Conservation (phyloP, 92 coral and sea anemone species). For the Chrysogorgia sp. region DNA sequence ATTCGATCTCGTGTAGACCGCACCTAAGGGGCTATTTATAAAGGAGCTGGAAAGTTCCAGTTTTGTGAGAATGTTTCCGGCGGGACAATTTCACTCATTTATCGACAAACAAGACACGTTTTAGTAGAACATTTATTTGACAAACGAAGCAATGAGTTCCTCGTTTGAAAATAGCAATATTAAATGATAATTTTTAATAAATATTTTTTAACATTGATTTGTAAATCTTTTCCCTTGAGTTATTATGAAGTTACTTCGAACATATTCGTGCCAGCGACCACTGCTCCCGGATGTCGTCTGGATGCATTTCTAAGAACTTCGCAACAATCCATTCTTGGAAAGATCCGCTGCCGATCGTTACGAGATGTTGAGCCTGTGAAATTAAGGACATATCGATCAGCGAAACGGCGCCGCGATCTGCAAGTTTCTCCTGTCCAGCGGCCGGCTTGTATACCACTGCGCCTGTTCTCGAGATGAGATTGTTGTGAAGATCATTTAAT, state of each 20-base stretch:
- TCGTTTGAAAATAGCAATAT: no score
- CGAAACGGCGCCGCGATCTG: constrained; percentile 90
- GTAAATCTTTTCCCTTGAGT: not conserved
- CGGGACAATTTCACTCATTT: no score
- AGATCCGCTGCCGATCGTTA: constrained; percentile 90
- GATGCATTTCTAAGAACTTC: constrained; percentile 69
- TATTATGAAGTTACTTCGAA: constrained; percentile 1
- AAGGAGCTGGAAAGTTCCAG: no score
- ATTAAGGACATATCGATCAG: constrained; percentile 82
- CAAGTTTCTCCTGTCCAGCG: constrained; percentile 39
- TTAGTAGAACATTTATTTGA: not conserved
- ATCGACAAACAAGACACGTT: not conserved
- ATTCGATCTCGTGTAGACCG: no score
- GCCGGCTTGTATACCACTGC: constrained; percentile 61
- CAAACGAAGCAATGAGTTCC: no score
- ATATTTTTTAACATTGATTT: no score
- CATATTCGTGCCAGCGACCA: constrained; percentile 28
- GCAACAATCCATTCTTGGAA: constrained; percentile 91
- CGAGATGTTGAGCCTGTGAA: constrained; percentile 70
- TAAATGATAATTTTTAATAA: not conserved
- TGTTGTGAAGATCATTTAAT: constrained; percentile 47
- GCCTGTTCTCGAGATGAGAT: constrained; percentile 50
- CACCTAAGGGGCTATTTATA: no score
- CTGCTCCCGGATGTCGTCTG: not conserved
- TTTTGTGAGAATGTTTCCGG: no score